These are phyloP conservation scores for Nyctalus aviator DNA, from an alignment of 2,797 vertebrate species.

Conservation along the genomic window DNA sequence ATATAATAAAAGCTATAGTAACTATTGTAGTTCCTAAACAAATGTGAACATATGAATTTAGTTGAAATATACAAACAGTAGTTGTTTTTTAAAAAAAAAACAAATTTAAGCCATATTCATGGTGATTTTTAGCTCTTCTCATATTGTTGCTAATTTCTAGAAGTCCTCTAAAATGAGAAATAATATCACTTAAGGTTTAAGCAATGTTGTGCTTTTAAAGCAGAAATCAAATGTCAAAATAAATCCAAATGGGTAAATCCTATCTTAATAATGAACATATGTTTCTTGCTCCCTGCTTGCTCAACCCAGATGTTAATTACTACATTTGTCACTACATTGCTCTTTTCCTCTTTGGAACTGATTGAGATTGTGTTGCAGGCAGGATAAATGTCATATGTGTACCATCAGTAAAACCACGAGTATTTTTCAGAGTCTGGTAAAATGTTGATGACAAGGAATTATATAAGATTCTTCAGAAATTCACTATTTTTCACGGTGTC, in stretches of 20 bases:
- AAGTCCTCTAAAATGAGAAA: conserved; percentile 66
- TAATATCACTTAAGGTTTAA: conserved; percentile 53
- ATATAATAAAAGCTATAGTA: conserved; percentile 4
- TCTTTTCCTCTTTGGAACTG: conserved; percentile 68
- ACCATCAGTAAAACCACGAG: conserved; percentile 73
- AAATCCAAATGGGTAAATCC: conserved; percentile 78
- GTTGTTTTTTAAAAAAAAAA: background rate
- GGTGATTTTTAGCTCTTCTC: conserved; percentile 3
- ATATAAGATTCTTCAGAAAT: conserved; percentile 69
- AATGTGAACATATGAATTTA: conserved; percentile 23
- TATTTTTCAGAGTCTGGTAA: conserved; percentile 78
- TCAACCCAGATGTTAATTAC: conserved; percentile 83
- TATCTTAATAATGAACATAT: conserved; percentile 70
- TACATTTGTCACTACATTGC: conserved; percentile 70
- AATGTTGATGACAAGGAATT: conserved; percentile 76
- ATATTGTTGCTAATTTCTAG: background rate
- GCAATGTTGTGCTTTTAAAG: conserved; percentile 72
- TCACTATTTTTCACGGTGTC: conserved; percentile 74
- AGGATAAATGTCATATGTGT: conserved; percentile 78
- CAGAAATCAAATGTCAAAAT: conserved; percentile 82
- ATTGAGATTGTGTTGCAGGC: conserved; percentile 58
- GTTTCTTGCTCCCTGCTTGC: conserved; percentile 73
- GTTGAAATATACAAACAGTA: conserved; percentile 1
- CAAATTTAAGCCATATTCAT: conserved; percentile 34
- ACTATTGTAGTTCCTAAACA: conserved; percentile 61